These are phyloP conservation scores for Cyclophora albipunctata DNA, from an alignment of 2,888 invertebrate genomes.

Conservation along the genomic window DNA sequence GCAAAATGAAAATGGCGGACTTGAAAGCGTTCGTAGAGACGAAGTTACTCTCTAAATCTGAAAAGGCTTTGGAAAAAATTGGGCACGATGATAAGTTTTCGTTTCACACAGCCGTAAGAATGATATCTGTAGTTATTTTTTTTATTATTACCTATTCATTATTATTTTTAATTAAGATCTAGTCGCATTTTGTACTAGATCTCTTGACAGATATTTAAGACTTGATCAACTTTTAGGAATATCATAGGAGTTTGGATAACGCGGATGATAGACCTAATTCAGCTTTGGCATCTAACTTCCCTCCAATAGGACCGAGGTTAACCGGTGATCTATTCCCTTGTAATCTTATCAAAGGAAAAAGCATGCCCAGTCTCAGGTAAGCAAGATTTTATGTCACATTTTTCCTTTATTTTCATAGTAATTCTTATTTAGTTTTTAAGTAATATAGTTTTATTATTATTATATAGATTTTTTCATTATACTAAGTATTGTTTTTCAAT, in stretches of 20 bases:
- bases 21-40: conserved; percentile 94
- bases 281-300: conserved; percentile 79
- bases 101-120: conserved; percentile 72
- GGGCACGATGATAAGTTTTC: conserved; percentile 83
- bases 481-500: too few relatives aligned
- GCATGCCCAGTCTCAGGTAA: conserved; percentile 96
- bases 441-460: too few relatives aligned
- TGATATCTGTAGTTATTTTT: conserved; percentile 77
- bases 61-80: conserved; percentile 92
- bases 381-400: conserved; percentile 18
- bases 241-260: conserved; percentile 87
- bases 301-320: conserved; percentile 70
- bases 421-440: too few relatives aligned
- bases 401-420: too few relatives aligned
- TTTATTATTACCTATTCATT: conserved; percentile 21
- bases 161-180: conserved; percentile 5
- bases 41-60: conserved; percentile 91
- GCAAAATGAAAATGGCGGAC: conserved; percentile 93
- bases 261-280: conserved; percentile 85
- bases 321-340: conserved; percentile 69
- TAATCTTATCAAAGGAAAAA: conserved; percentile 93
- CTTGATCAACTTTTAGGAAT: conserved; percentile 75
- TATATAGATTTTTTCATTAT: too few relatives aligned
- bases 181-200: neutral
- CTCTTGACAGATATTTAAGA: neutral